phyloP scores from a whole-genome alignment of 1,140 invertebrate species.

The Anastatus disparis region DNA sequence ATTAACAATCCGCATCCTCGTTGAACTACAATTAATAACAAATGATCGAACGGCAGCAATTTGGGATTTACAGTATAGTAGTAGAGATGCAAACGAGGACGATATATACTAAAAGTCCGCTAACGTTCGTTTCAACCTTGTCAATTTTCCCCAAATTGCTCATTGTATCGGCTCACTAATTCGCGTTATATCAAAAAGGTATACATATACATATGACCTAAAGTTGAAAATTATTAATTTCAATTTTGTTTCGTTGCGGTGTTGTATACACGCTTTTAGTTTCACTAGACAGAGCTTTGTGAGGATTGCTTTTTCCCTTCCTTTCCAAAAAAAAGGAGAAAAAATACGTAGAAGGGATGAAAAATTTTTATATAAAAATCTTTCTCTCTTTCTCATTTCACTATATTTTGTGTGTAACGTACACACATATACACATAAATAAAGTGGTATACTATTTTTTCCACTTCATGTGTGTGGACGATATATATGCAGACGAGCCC shows the following conservation, averaged over 20 bases:
- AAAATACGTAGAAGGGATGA: too few species aligned
- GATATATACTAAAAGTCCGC: not conserved
- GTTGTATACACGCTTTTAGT: too few species aligned
- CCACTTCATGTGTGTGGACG: too few species aligned
- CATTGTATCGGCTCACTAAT: conserved; percentile 1
- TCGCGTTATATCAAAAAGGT: too few species aligned
- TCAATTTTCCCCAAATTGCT: conserved; percentile 28
- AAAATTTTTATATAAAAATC: too few species aligned
- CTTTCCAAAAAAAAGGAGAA: too few species aligned
- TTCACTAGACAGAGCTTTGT: too few species aligned
- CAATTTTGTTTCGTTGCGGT: conserved; percentile 6
- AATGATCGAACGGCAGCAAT: conserved; percentile 16
- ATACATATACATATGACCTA: too few species aligned
- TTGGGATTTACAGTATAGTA: conserved; percentile 19
- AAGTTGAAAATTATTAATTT: conserved; percentile 36
- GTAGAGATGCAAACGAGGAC: not conserved
- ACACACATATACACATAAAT: too few species aligned
- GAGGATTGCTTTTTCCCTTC: too few species aligned
- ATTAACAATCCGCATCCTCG: not conserved
- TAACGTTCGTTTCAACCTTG: not conserved
- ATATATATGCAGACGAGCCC: not conserved
- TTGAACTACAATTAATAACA: conserved; percentile 1
- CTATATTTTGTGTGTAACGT: not conserved
- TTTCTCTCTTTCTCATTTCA: too few species aligned
- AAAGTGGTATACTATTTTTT: too few species aligned